A percentile compares a stretch with the other conserved stretches of the same genome.
phyloP scores from a whole-genome alignment of 2,113 vertebrate species.

The Atractosteus spatula region DNA sequence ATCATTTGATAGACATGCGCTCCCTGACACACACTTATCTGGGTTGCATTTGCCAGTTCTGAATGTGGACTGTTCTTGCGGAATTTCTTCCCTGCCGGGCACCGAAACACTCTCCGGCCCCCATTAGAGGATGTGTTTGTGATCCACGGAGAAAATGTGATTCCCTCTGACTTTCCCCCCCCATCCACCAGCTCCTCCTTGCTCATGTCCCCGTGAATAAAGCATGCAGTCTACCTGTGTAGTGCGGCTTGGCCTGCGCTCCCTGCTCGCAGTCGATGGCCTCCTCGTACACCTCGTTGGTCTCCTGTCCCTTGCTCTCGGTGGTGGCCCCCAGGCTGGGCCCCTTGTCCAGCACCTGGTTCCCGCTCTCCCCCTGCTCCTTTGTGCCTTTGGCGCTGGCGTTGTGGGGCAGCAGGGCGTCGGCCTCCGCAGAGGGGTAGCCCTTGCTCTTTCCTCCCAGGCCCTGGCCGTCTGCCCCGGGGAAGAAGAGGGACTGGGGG shows the following conservation, averaged over 20 bases:
- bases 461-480: constrained; percentile 68
- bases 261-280: constrained; percentile 73
- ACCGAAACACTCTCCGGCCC: constrained; percentile 2
- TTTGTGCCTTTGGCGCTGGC: constrained; percentile 61
- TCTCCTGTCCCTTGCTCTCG: constrained; percentile 76
- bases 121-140: constrained; percentile 44
- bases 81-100: neutral
- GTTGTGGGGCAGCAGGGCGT: constrained; percentile 65
- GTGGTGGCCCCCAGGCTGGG: constrained; percentile 50
- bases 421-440: constrained; percentile 49
- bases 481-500: constrained; percentile 74
- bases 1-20: no score
- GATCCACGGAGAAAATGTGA: constrained; percentile 41
- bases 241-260: constrained; percentile 54
- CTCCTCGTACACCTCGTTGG: constrained; percentile 88
- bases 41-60: no score
- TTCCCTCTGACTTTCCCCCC: constrained; percentile 47
- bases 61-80: neutral
- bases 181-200: constrained; percentile 44
- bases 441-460: constrained; percentile 56
- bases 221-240: constrained; percentile 64
- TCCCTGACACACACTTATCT: no score
- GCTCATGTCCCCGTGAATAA: constrained; percentile 30
- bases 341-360: constrained; percentile 50
- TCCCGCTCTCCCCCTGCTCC: constrained; percentile 52